Evolutionary conservation across 2,888 invertebrate species (phyloP), one percentile per base, ranked within the genome.

Genomic region (Leucophenga montana): DNA sequence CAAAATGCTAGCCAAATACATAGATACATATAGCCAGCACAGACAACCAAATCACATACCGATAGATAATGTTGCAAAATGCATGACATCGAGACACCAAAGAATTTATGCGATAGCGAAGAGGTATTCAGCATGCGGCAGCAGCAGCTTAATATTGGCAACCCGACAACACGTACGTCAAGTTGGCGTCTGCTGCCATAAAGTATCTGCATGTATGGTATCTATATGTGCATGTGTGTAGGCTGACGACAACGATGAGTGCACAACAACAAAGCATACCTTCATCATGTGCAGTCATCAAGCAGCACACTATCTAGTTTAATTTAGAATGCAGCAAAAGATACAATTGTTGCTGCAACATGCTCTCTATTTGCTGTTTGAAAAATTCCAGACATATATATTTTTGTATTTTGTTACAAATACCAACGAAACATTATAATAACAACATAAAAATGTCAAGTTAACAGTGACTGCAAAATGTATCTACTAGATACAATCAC

Each of bases 21-120:
- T 11, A 39, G 11, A 39, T 39, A 39, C 11, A 39, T 5, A 39
- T 11, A 39, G n/a, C n/a, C n/a, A n/a, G n/a, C n/a, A n/a, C n/a
- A n/a, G n/a, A n/a, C n/a, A n/a, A n/a, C n/a, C n/a, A n/a, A n/a
- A n/a, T n/a, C n/a, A n/a, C n/a, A n/a, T 39, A 39, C 11, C 3
- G 39, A 56, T 18, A 61, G 61, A 61, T 61, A 61, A 61, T 31
- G 18, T 61, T 39, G 61, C 39, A 61, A 61, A 39, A 61, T 39
- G 61, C 44, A 61, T 39, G 61, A 61, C 13, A 56, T 13, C 22
- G 39, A 61, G 61, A 61, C 61, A 39, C 39, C 16, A 20, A 61
- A 27, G 61, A 61, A 61, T 61, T 61, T 39, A 61, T 61, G 61
- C 61, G 61, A 61, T 61, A 61, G 18, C 16, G 39, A 39, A 39